Conservation (phyloP, 1,140 invertebrate species). For the Eriocheir sinensis region DNA sequence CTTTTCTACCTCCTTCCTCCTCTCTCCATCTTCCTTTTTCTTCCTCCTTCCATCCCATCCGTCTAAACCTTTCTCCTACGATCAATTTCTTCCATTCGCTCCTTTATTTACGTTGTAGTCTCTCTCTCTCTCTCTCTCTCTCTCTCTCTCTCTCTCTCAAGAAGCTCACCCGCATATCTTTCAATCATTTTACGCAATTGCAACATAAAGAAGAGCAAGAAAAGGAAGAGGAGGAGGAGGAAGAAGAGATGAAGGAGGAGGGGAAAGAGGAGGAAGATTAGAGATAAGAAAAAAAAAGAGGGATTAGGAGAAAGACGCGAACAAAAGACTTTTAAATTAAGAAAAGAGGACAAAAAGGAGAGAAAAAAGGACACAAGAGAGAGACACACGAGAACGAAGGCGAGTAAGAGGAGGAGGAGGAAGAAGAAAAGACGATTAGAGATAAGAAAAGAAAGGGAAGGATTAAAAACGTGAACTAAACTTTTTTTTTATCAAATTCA, state of each 20-base stretch:
- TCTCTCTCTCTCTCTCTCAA: constrained; percentile 1
- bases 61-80: not conserved
- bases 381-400: too few species aligned
- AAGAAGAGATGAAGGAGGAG: not conserved
- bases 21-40: constrained; percentile 38
- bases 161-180: not conserved
- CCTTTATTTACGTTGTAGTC: not conserved
- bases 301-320: not conserved
- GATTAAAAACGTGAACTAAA: too few species aligned
- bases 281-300: not conserved
- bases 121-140: constrained; percentile 51
- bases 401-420: too few species aligned
- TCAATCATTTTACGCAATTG: not conserved
- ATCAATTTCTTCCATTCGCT: not conserved
- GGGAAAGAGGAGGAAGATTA: not conserved
- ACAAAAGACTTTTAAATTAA: too few species aligned
- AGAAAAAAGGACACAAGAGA: too few species aligned
- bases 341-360: too few species aligned
- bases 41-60: not conserved
- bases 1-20: constrained; percentile 41
- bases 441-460: too few species aligned
- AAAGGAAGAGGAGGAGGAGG: not conserved
- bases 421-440: too few species aligned
- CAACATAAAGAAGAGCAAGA: not conserved
- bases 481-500: too few species aligned